phyloP scores from a whole-genome alignment of 2,113 vertebrate species.

The Panthera tigris region DNA sequence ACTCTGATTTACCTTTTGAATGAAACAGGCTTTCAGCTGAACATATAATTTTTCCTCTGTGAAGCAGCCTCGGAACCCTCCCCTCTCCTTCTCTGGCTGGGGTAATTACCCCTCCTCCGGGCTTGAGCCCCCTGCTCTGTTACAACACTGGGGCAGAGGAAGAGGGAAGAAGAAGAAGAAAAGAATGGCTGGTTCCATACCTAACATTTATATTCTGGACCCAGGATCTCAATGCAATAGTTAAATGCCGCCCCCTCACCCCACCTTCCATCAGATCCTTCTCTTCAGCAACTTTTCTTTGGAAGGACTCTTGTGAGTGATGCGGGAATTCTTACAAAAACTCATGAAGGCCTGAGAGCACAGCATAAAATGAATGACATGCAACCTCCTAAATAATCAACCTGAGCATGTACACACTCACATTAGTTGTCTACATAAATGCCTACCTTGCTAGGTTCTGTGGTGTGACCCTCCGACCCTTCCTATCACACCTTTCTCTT shows the following conservation, averaged over 20 bases:
- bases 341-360: neutral
- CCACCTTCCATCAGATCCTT: neutral
- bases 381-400: neutral
- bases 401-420: neutral
- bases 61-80: neutral
- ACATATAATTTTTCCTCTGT: slow-evolving; percentile 41
- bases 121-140: neutral
- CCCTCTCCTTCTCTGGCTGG: neutral
- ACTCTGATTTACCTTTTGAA: slow-evolving; percentile 26
- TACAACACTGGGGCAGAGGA: neutral
- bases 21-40: slow-evolving; percentile 7
- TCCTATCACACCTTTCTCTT: neutral
- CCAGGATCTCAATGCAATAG: neutral
- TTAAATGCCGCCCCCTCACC: neutral
- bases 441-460: neutral
- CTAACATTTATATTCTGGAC: neutral
- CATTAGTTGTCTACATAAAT: neutral
- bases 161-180: neutral
- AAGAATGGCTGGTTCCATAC: neutral
- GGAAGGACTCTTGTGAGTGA: neutral
- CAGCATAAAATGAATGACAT: neutral
- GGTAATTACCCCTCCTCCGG: neutral
- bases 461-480: accelerated
- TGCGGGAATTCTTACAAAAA: neutral
- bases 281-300: neutral